Percentiles rank a stretch among this genome's conserved stretches.
phyloP scores from a whole-genome alignment of 2,888 invertebrate genomes.

The Lasioglossum figueresi region DNA sequence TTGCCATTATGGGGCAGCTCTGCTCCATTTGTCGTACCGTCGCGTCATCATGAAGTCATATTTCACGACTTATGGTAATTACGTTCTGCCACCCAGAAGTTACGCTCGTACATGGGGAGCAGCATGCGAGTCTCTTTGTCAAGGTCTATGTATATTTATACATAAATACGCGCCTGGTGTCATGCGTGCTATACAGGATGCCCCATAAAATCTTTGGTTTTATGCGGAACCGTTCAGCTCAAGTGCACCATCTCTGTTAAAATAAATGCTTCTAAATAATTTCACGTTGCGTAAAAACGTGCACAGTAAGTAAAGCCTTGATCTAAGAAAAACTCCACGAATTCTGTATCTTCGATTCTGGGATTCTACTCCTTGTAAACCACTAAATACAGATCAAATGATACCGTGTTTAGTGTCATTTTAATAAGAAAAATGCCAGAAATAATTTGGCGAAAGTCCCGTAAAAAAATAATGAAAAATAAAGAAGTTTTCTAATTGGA shows the following conservation, averaged over 20 bases:
- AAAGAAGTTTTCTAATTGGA: too few relatives aligned
- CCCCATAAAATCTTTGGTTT: neutral
- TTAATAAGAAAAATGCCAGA: too few relatives aligned
- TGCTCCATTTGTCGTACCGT: slow-evolving; percentile 79
- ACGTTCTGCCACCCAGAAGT: slow-evolving; percentile 80
- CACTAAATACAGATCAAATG: too few relatives aligned
- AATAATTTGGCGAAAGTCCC: too few relatives aligned
- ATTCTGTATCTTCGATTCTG: too few relatives aligned
- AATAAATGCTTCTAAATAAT: neutral
- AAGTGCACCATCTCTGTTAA: neutral
- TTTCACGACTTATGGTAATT: slow-evolving; percentile 83
- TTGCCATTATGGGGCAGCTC: slow-evolving; percentile 68
- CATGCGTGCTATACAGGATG: neutral
- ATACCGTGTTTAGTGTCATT: too few relatives aligned
- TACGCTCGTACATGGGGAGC: slow-evolving; percentile 50
- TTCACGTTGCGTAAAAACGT: neutral
- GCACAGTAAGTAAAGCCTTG: too few relatives aligned
- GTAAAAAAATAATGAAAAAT: too few relatives aligned
- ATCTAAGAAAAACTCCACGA: too few relatives aligned
- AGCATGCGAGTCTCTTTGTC: slow-evolving; percentile 67
- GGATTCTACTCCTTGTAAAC: too few relatives aligned
- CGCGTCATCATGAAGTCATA: slow-evolving; percentile 82
- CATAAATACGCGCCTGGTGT: neutral
- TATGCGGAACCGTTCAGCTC: neutral
- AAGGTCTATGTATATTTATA: slow-evolving; percentile 53